Evolutionary conservation across 2,113 vertebrate genomes (phyloP), one percentile per base, ranked within the genome.

Genomic region (Rhodinocichla rosea): DNA sequence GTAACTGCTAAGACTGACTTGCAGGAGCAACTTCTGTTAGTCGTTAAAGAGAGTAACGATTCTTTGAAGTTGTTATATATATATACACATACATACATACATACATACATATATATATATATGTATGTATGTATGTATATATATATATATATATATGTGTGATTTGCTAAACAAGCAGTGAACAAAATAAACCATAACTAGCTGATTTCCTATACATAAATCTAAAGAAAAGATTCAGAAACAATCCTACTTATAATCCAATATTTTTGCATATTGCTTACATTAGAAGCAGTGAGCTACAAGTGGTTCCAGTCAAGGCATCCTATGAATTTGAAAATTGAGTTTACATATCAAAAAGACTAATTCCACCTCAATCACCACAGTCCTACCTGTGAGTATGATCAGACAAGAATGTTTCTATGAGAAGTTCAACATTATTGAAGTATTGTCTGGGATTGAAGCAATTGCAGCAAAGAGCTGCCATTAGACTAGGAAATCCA

Each of bases 71-170:
- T 63, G 79, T 35, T 68, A 59, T 5, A 18, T 63, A 16, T 14
- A 14, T 32, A 52, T 52, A 52, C 18, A 45, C 30, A 40, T 9
- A 64, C 21, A 22, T 39, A 9, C 15, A 30, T 8, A 12, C 56
- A 35, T 6, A 1, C 26, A 7, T 24, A 7, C 27, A 8, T 10
- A 7, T 39, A 22, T 6, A 0, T 33, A 40, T 45, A 10, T 42
- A 15, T 14, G 17, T 22, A 14, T 59, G 4, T 26, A 21, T 7
- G 7, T 68, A 30, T 7, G 1, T 32, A 7, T 21, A 5, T n/a
- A 8, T 7, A 6, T 68, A 40, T 7, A 1, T 32, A 10, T 21
- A 9, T n/a, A 11, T 63, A 37, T 7, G 2, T 32, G 9, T 9
- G 9, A 71, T 75, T 35, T 63, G 15, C 27, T 65, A 57, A 67